Percentiles rank a stretch among this genome's conserved stretches.
Conservation (phyloP, 2,888 invertebrate species). For the Dicyrtoma fusca region DNA sequence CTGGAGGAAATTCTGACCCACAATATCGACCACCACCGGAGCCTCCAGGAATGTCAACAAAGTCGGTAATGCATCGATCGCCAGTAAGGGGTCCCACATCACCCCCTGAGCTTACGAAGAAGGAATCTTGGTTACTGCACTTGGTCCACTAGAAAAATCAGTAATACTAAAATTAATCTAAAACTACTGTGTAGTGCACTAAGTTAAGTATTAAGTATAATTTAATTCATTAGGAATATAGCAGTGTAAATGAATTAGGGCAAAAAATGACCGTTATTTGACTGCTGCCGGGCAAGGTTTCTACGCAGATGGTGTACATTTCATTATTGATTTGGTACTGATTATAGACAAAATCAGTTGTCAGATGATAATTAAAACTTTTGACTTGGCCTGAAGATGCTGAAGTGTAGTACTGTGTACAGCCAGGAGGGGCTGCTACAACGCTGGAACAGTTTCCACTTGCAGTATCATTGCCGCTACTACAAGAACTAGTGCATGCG, state of each 20-base stretch:
- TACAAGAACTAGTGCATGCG: background rate
- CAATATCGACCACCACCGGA: conserved; percentile 22
- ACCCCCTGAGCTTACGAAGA: background rate
- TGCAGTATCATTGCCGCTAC: background rate
- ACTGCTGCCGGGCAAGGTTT: conserved; percentile 42
- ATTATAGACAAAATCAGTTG: background rate
- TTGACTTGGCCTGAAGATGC: conserved; percentile 45
- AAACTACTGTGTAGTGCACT: too few relatives aligned
- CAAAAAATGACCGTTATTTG: conserved; percentile 44
- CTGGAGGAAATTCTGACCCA: background rate
- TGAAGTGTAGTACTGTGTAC: conserved; percentile 50
- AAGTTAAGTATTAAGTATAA: background rate
- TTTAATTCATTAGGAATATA: too few relatives aligned
- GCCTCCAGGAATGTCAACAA: conserved; percentile 24
- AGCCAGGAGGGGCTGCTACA: conserved; percentile 48
- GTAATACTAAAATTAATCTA: too few relatives aligned
- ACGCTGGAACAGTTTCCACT: background rate
- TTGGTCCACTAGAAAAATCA: too few relatives aligned
- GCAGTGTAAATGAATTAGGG: too few relatives aligned
- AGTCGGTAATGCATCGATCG: conserved; percentile 14
- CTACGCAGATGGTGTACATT: conserved; percentile 49
- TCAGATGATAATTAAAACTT: conserved; percentile 50
- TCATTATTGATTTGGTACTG: conserved; percentile 47
- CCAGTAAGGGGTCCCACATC: background rate
- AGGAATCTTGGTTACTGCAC: background rate